phyloP scores from a whole-genome alignment of 2,797 vertebrate species.

The Urosaurus nigricauda region DNA sequence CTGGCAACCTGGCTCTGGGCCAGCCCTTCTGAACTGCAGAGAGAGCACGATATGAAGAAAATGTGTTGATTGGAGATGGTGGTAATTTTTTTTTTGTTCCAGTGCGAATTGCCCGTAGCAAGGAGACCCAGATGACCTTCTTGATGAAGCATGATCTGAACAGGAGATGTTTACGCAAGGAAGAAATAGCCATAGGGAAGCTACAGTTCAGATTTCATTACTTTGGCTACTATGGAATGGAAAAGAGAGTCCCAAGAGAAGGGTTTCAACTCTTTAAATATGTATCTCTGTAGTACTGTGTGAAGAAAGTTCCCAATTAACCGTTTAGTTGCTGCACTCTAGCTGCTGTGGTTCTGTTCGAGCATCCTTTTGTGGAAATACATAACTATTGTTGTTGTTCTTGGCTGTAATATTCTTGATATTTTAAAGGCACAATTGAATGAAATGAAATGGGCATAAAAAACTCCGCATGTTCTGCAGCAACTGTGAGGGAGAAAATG shows the following conservation, averaged over 20 bases:
- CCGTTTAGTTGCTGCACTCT: background rate
- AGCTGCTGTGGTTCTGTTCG: background rate
- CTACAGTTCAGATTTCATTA: constrained; percentile 39
- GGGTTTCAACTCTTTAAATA: constrained; percentile 8
- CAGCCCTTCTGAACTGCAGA: background rate
- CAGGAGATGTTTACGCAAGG: constrained; percentile 26
- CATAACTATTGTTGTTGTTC: background rate
- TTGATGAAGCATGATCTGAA: constrained; percentile 25
- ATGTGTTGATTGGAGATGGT: background rate
- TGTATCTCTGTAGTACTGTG: background rate
- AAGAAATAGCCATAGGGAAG: constrained; percentile 25
- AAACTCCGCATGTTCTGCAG: background rate
- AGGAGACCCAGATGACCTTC: constrained; percentile 20
- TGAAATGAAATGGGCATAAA: background rate
- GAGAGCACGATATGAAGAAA: constrained; percentile 2
- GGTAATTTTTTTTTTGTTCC: constrained; percentile 35
- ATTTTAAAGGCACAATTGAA: background rate
- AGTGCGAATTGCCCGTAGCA: constrained; percentile 13
- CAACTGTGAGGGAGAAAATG: background rate
- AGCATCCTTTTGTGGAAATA: background rate
- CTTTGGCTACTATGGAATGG: constrained; percentile 17
- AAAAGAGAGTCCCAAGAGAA: background rate
- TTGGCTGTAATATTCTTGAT: background rate
- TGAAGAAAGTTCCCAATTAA: constrained; percentile 12
- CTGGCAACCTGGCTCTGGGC: background rate